phyloP scores from a whole-genome alignment of 2,113 vertebrate genomes.

The Ariopsis seemanni region DNA sequence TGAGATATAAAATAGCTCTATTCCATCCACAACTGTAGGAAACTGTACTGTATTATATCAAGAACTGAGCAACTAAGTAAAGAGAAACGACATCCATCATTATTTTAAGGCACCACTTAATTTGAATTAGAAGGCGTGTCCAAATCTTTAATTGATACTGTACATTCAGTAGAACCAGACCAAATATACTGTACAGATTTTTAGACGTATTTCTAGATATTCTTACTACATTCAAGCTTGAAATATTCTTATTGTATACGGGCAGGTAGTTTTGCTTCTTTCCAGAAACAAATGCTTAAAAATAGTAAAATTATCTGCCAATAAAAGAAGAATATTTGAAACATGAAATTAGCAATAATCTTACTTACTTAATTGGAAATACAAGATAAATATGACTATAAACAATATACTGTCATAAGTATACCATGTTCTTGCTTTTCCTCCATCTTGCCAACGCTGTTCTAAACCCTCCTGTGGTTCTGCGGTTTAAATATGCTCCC shows the following conservation, averaged over 20 bases:
- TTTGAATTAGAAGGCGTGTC: no score
- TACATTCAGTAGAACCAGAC: no score
- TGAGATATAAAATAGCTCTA: no score
- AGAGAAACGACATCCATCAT: no score
- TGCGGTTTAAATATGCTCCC: background rate
- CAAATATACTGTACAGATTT: no score
- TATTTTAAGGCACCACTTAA: no score
- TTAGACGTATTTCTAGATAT: background rate
- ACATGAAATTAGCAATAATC: background rate
- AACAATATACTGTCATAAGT: background rate
- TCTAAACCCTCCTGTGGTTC: background rate
- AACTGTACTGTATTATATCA: no score
- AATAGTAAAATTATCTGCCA: background rate
- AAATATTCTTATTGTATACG: background rate
- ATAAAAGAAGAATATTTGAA: background rate
- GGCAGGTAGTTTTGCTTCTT: background rate
- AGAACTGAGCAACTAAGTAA: no score
- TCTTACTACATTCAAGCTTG: background rate
- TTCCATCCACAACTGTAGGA: no score
- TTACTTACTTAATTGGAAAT: background rate
- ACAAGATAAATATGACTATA: background rate
- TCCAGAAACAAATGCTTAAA: background rate
- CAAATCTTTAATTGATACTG: no score
- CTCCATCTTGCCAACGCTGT: background rate
- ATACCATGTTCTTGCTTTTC: background rate